phyloP scores from a whole-genome alignment of 2,797 vertebrate species.

The Calcarius lapponicus region DNA sequence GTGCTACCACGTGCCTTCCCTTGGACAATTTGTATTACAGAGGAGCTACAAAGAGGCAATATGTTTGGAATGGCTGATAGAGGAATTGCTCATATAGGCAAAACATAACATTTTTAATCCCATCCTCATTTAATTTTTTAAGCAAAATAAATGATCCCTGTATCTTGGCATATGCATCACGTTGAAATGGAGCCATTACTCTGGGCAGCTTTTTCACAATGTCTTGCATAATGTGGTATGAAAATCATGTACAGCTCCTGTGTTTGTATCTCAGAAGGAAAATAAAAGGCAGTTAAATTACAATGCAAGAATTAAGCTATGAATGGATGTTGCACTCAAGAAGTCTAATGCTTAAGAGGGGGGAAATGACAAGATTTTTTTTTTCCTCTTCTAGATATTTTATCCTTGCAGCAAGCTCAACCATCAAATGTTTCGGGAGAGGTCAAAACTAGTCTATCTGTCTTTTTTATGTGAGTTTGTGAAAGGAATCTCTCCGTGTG shows the following conservation, averaged over 20 bases:
- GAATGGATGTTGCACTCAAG: constrained; percentile 34
- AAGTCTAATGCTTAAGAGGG: constrained; percentile 11
- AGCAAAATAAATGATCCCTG: constrained; percentile 40
- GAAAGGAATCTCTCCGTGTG: constrained; percentile 36
- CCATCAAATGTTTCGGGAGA: constrained; percentile 40
- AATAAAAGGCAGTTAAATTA: constrained; percentile 54
- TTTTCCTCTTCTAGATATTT: neutral
- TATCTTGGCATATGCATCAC: constrained; percentile 2
- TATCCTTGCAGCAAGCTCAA: constrained; percentile 32
- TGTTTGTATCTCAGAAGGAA: constrained; percentile 34
- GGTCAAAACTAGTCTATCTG: constrained; percentile 52
- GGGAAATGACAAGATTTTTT: neutral
- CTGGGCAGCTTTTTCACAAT: constrained; percentile 37
- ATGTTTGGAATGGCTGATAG: neutral
- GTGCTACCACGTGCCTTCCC: neutral
- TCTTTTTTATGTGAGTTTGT: constrained; percentile 57
- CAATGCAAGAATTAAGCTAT: constrained; percentile 49
- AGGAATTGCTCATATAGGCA: constrained; percentile 26
- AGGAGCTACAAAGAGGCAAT: neutral
- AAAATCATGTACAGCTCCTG: constrained; percentile 28
- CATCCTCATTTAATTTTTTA: constrained; percentile 49
- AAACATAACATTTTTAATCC: constrained; percentile 49
- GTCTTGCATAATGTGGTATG: neutral
- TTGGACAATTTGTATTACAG: neutral
- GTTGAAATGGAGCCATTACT: constrained; percentile 21